Percentiles rank a stretch among this genome's conserved stretches.
Evolutionary conservation across 2,113 vertebrate genomes (phyloP).

Genomic region (Grus americana): DNA sequence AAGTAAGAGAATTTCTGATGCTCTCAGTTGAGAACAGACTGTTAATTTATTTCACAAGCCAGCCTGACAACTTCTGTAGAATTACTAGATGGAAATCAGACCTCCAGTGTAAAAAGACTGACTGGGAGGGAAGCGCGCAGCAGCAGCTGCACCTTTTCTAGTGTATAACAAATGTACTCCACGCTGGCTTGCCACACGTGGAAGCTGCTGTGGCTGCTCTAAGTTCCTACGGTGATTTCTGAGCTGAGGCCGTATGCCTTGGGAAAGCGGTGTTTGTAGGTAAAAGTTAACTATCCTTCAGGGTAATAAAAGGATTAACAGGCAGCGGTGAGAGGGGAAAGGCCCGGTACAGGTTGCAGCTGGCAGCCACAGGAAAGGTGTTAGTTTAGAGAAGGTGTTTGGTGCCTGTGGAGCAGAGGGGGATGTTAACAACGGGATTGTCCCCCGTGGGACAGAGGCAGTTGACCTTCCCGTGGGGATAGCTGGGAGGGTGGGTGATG

Average conservation of each 20-base stretch:
- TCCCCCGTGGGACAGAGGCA: neutral
- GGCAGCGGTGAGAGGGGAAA: neutral
- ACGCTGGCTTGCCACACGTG: fast-evolving
- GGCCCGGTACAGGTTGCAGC: no score
- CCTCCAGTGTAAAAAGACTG: neutral
- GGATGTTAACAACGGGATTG: fast-evolving
- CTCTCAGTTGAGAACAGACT: neutral
- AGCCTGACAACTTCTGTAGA: neutral
- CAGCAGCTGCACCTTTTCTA: neutral
- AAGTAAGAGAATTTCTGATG: neutral
- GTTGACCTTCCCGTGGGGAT: fast-evolving
- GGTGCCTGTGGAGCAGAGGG: neutral
- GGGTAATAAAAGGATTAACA: neutral
- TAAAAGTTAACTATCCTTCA: neutral
- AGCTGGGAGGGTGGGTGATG: no score
- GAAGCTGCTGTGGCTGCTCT: neutral
- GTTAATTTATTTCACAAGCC: neutral
- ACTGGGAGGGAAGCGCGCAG: neutral
- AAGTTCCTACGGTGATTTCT: neutral
- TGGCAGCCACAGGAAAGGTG: neutral
- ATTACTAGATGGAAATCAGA: neutral
- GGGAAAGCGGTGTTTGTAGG: neutral
- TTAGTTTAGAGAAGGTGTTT: neutral
- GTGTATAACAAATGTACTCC: fast-evolving
- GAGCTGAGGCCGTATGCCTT: neutral